Evolutionary conservation across 2,797 vertebrate genomes (phyloP).

Genomic region (Perdix hodgsoniae): DNA sequence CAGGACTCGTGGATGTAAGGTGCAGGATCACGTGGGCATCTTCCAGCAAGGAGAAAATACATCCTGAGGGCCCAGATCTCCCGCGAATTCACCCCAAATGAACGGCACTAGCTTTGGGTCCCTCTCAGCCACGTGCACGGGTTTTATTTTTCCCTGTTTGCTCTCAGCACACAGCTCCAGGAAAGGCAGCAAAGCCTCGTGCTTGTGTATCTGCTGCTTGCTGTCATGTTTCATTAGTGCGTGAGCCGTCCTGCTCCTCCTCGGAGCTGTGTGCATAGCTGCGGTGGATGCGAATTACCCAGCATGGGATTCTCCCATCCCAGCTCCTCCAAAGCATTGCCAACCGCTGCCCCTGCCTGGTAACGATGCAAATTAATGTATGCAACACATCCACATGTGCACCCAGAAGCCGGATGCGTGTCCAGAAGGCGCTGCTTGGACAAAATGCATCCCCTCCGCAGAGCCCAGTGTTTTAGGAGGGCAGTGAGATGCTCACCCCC

Average conservation of each 20-base stretch:
- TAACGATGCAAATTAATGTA: not conserved
- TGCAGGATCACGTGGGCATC: rapidly evolving
- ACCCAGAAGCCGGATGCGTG: not conserved
- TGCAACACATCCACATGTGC: not conserved
- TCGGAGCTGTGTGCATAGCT: not conserved
- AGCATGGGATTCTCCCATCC: not conserved
- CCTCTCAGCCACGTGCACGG: rapidly evolving
- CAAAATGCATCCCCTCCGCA: too few species aligned
- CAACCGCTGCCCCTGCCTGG: not conserved
- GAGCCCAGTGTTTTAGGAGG: too few species aligned
- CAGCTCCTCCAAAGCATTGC: not conserved
- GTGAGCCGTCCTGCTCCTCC: not conserved
- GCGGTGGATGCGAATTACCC: not conserved
- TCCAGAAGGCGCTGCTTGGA: not conserved
- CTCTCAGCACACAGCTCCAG: not conserved
- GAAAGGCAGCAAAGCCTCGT: not conserved
- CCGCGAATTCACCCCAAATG: not conserved
- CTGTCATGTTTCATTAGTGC: slow-evolving; percentile 40
- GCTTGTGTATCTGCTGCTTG: not conserved
- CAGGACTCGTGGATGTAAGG: rapidly evolving
- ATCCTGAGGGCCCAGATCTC: not conserved
- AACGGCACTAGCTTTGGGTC: rapidly evolving
- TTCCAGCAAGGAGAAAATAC: not conserved
- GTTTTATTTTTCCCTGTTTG: rapidly evolving
- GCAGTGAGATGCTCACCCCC: not conserved